A percentile compares a stretch with the other conserved stretches of the same genome.
Evolutionary conservation across 2,113 vertebrate species (phyloP).

Genomic region (Myotis brandtii): DNA sequence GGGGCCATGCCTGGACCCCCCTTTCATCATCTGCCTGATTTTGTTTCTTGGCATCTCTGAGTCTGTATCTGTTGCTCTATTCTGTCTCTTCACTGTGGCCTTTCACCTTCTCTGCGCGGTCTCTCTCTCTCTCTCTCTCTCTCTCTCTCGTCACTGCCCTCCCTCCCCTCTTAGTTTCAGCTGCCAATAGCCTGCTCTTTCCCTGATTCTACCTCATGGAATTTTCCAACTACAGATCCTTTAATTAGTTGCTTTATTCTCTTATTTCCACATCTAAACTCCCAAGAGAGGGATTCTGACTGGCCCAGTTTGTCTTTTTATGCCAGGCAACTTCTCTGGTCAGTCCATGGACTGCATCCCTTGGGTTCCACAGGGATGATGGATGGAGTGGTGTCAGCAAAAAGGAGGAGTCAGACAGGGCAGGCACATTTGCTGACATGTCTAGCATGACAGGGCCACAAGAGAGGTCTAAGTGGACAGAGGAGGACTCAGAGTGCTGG

Average conservation of each 20-base stretch:
- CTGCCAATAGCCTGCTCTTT: neutral
- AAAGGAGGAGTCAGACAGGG: neutral
- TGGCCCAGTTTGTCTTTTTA: neutral
- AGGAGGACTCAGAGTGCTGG: neutral
- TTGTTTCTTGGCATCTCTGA: neutral
- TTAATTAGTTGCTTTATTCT: neutral
- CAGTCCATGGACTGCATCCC: neutral
- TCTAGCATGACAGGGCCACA: fast-evolving
- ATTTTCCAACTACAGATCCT: neutral
- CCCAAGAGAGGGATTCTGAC: neutral
- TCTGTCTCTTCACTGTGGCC: too few relatives aligned
- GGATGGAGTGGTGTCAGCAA: neutral
- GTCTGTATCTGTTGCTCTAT: neutral
- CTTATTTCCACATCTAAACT: neutral
- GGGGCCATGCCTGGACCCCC: fast-evolving
- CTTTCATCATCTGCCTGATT: neutral
- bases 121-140: too few relatives aligned
- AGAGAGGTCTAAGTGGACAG: too few relatives aligned
- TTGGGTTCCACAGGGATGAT: neutral
- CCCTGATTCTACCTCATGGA: neutral
- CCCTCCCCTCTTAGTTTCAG: too few relatives aligned
- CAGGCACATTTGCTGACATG: fast-evolving
- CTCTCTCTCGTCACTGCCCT: neutral
- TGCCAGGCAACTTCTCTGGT: neutral
- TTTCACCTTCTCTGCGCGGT: too few relatives aligned